Evolutionary conservation across 2,797 vertebrate genomes (phyloP).

Genomic region (Petrocephalus sullivani): DNA sequence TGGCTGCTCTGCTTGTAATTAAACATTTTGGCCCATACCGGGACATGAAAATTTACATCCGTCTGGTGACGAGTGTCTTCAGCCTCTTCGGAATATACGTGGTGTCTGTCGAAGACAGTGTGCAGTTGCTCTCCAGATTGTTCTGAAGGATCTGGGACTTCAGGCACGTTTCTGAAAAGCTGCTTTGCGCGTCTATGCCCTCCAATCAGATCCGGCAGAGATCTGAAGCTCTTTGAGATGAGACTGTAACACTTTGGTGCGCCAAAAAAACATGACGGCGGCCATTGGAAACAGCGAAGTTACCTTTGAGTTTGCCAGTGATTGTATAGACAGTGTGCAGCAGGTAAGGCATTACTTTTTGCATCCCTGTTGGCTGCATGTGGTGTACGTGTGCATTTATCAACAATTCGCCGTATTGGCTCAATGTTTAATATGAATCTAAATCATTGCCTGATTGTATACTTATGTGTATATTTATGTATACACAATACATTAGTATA

Average conservation of each 20-base stretch:
- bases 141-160: conserved; percentile 7
- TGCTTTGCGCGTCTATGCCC: neutral
- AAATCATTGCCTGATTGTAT: neutral
- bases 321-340: conserved; percentile 77
- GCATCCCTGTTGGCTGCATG: neutral
- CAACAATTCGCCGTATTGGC: neutral
- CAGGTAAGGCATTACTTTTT: conserved; percentile 65
- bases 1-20: neutral
- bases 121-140: neutral
- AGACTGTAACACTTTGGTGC: neutral
- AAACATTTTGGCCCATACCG: neutral
- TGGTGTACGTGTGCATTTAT: neutral
- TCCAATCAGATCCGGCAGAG: neutral
- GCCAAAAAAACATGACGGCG: neutral
- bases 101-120: neutral
- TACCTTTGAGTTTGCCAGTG: conserved; percentile 88
- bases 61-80: neutral
- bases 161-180: neutral
- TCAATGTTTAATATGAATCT: neutral
- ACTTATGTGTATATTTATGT: too few relatives aligned
- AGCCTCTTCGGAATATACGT: neutral
- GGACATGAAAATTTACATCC: neutral
- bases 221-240: conserved; percentile 5
- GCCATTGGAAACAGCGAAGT: conserved; percentile 80
- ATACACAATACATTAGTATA: neutral